Evolutionary conservation across 2,888 invertebrate species (phyloP).

Genomic region (Laspeyria flexula): DNA sequence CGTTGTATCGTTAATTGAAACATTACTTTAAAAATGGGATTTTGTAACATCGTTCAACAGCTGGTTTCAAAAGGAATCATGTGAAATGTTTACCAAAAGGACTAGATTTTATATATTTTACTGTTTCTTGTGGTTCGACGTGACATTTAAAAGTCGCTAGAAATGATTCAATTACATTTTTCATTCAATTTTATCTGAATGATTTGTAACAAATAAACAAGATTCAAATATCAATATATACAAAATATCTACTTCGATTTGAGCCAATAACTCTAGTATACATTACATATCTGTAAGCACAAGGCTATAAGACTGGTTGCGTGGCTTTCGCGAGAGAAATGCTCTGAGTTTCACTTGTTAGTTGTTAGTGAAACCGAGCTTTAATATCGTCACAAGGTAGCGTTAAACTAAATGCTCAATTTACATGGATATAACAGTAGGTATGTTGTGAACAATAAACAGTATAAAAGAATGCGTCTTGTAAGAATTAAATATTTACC

Average conservation of each 20-base stretch:
- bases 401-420: constrained; percentile 8
- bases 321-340: constrained; percentile 79
- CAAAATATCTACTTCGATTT: too few species aligned
- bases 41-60: too few species aligned
- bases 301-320: constrained; percentile 60
- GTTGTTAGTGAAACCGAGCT: constrained; percentile 67
- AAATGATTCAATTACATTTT: too few species aligned
- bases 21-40: too few species aligned
- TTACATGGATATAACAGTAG: background rate
- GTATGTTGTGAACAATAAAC: constrained; percentile 4
- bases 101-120: too few species aligned
- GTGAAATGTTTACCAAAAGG: too few species aligned
- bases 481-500: constrained; percentile 21
- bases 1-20: too few species aligned
- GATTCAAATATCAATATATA: too few species aligned
- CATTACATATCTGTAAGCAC: constrained; percentile 3
- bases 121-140: background rate
- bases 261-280: constrained; percentile 3
- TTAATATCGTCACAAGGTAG: constrained; percentile 38
- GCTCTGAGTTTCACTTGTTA: constrained; percentile 72
- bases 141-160: too few species aligned
- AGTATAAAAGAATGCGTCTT: constrained; percentile 1
- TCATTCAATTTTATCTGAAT: background rate
- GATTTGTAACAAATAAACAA: too few species aligned
- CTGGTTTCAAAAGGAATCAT: too few species aligned